Evolutionary conservation across 2,888 invertebrate genomes (phyloP).

Genomic region (Rapana venosa): DNA sequence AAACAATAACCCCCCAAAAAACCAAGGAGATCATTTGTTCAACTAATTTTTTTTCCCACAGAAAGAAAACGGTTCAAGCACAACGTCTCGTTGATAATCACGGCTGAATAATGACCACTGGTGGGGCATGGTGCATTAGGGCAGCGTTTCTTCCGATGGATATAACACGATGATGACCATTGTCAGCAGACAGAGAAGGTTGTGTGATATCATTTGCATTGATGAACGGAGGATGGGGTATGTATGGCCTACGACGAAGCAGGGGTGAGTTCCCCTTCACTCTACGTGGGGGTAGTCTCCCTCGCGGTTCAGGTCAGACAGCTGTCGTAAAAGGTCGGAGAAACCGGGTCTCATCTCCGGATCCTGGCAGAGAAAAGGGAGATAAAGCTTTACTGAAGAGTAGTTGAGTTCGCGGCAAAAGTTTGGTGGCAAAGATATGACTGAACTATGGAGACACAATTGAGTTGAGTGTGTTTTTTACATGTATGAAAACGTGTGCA

Average conservation of each 20-base stretch:
- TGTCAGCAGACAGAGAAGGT: too few species aligned
- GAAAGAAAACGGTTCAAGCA: neutral
- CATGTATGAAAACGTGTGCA: constrained; percentile 18
- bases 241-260: neutral
- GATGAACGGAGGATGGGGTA: neutral
- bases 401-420: too few species aligned
- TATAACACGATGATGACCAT: too few species aligned
- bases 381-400: too few species aligned
- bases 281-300: constrained; percentile 64
- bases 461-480: too few species aligned
- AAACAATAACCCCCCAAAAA: too few species aligned
- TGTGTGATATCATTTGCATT: too few species aligned
- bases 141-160: too few species aligned
- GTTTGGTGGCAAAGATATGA: too few species aligned
- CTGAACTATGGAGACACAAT: too few species aligned
- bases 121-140: neutral
- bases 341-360: constrained; percentile 66
- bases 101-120: neutral
- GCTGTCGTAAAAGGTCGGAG: constrained; percentile 52
- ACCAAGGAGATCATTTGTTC: too few species aligned
- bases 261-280: neutral
- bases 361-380: constrained; percentile 55
- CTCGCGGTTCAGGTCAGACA: constrained; percentile 60
- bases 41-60: neutral
- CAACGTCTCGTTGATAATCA: neutral